Conservation (phyloP, 2,888 invertebrate genomes). For the Lobophora halterata region DNA sequence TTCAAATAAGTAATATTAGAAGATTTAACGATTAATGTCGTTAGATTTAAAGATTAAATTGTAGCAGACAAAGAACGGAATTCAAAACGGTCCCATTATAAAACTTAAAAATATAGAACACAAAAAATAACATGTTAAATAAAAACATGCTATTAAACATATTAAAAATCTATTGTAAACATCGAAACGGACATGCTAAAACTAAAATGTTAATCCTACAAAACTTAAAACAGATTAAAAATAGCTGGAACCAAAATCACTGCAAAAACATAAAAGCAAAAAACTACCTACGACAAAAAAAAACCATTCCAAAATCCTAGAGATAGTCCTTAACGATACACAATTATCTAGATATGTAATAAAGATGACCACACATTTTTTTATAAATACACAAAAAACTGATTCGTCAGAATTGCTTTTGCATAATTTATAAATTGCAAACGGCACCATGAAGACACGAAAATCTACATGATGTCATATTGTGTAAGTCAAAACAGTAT, state of each 20-base stretch:
- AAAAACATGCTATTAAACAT: constrained; percentile 31
- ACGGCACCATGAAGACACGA: no score
- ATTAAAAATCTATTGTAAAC: constrained; percentile 17
- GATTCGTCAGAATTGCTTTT: no score
- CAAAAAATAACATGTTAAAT: constrained; percentile 26
- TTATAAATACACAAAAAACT: no score
- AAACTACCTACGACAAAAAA: constrained; percentile 39
- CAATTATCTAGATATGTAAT: no score
- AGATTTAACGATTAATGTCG: no score
- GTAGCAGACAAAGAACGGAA: not conserved
- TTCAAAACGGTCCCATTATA: constrained; percentile 20
- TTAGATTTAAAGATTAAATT: no score
- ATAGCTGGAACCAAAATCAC: constrained; percentile 24
- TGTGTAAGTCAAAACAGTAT: no score
- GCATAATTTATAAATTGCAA: no score
- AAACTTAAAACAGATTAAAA: constrained; percentile 27
- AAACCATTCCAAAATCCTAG: constrained; percentile 16
- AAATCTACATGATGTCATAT: no score
- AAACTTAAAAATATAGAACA: constrained; percentile 43
- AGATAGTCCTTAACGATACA: no score
- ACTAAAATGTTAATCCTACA: constrained; percentile 29
- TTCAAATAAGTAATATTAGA: not conserved
- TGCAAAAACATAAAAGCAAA: constrained; percentile 32
- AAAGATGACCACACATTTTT: no score
- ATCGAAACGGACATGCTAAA: constrained; percentile 28